A percentile compares a stretch with the other conserved stretches of the same genome.
phyloP scores from a whole-genome alignment of 1,140 invertebrate genomes.

The Lordiphosa collinella region DNA sequence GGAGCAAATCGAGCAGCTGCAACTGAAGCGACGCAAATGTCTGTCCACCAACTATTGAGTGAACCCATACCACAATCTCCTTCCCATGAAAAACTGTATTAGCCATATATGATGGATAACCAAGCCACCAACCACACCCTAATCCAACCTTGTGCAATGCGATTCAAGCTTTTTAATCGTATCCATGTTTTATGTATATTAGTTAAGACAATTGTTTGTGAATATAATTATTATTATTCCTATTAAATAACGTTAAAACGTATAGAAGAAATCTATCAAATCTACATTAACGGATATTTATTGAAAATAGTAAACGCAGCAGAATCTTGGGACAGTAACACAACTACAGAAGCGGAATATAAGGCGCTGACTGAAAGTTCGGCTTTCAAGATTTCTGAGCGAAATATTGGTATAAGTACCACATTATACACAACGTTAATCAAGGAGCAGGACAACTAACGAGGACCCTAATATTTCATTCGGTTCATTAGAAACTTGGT shows the following conservation, averaged over 20 bases:
- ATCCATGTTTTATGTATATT: conserved; percentile 58
- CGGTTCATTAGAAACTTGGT: no score
- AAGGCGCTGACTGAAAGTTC: no score
- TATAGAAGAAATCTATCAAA: no score
- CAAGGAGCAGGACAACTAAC: no score
- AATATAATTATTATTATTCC: conserved; percentile 70
- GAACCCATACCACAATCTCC: neutral
- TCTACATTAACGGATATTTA: no score
- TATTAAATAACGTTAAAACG: conserved; percentile 26
- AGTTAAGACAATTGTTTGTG: conserved; percentile 75
- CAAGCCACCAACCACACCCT: neutral
- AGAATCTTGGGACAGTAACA: no score
- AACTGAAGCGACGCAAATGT: conserved; percentile 77
- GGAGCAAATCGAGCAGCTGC: conserved; percentile 71
- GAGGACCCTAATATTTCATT: no score
- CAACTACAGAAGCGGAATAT: no score
- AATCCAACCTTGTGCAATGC: conserved; percentile 55
- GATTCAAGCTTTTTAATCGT: conserved; percentile 54
- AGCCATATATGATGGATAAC: conserved; percentile 38
- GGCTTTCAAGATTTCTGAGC: no score
- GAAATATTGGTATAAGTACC: no score
- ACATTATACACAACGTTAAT: no score
- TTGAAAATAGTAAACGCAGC: no score
- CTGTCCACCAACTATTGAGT: conserved; percentile 55
- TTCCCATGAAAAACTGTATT: conserved; percentile 45